Evolutionary conservation across 2,113 vertebrate species (phyloP), one percentile per base, ranked within the genome.

Genomic region (Cynopterus brachyotis): DNA sequence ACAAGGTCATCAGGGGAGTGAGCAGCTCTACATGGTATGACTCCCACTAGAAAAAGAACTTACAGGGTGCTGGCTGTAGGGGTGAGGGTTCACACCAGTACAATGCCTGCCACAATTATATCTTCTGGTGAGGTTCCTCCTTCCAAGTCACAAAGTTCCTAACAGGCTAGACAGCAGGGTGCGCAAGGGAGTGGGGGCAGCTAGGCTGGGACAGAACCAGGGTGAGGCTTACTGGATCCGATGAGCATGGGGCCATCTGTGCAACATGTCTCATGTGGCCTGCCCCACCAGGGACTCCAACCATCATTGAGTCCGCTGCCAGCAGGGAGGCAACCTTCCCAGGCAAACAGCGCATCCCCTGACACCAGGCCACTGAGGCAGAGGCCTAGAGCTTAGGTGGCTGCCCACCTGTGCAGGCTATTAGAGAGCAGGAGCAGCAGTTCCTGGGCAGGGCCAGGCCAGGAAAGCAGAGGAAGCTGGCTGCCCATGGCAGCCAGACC

Each of bases 251-350:
- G 26, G 37, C 26, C 37, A 16, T 42, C 37, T 19, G 59, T 42
- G 53, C 42, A 76, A 57, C 73, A 72, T 7, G 32, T 60, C 60
- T 32, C 89, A 37, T 57, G 76, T 70, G 83, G 67, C 50, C 37
- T 83, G 64, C 28, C 85, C 70, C n/a, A 81, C 81, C 69, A 89
- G 67, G 55, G 47, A 92, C 40, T 75, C 70, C 73, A 82, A 59
- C 92, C 55, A 62, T 73, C 45, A 90, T 35, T 10, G 26, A 90
- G 80, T 59, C 55, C 45, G 24, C 37, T 70, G 82, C 53, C 26
- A 35, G 57, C 76, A 82, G 28, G 70, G 89, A 11, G 50, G 47
- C 69, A 60, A 88, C 94, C 95, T 97, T 97, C 87, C 80, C 3
- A 0, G 42, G 57, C 64, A 87, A 19, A 16, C 9, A 60, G 37